Conservation (phyloP, 2,113 vertebrate species). For the Glaucidium brasilianum region DNA sequence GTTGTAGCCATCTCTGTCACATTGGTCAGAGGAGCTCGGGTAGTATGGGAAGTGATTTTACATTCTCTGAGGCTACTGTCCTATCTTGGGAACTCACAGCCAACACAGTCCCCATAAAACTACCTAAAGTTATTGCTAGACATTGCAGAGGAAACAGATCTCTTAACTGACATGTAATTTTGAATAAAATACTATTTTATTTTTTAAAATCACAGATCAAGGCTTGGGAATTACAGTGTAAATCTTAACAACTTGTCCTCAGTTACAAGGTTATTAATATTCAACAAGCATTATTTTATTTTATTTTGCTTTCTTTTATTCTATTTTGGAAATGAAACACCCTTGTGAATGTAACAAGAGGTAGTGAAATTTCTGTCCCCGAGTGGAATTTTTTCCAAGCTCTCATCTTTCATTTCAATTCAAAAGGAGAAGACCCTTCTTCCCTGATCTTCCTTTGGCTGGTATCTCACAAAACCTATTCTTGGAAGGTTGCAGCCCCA, state of each 20-base stretch:
- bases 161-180: neutral
- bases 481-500: neutral
- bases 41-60: neutral
- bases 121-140: neutral
- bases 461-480: neutral
- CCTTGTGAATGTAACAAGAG: neutral
- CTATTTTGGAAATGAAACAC: neutral
- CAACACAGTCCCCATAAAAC: neutral
- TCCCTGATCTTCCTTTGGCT: neutral
- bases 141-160: neutral
- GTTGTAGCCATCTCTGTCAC: neutral
- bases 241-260: neutral
- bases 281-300: neutral
- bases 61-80: neutral
- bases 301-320: neutral
- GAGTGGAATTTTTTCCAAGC: neutral
- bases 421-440: neutral
- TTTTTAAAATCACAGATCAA: neutral
- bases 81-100: neutral
- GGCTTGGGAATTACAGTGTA: neutral
- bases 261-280: neutral
- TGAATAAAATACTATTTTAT: neutral
- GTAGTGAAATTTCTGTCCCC: neutral
- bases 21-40: neutral
- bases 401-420: neutral